A percentile compares a stretch with the other conserved stretches of the same genome.
Conservation (phyloP, 1,140 invertebrate genomes). For the Brachionus paranguensis region DNA sequence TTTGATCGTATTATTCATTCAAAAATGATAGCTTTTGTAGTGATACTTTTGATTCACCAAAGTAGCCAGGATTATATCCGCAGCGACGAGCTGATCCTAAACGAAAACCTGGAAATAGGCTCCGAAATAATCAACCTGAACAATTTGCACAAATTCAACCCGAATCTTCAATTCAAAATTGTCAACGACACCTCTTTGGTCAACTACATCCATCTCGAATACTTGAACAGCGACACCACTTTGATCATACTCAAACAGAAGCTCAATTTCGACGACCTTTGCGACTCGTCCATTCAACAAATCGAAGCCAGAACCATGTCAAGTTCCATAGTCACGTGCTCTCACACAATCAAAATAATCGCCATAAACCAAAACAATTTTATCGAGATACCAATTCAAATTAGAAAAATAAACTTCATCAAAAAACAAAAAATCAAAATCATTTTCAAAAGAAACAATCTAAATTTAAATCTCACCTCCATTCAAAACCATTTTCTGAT, state of each 20-base stretch:
- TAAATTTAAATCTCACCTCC: background rate
- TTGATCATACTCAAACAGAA: background rate
- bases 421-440: background rate
- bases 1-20: background rate
- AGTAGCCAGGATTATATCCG: background rate
- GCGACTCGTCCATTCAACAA: background rate
- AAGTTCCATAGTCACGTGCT: background rate
- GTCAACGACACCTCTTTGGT: constrained; percentile 5
- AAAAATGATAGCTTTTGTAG: background rate
- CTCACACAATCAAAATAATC: constrained; percentile 22
- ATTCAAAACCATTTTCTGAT: background rate
- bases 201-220: constrained; percentile 9
- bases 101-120: constrained; percentile 11
- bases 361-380: constrained; percentile 22
- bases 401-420: constrained; percentile 30
- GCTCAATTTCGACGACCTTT: background rate
- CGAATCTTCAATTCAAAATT: constrained; percentile 1
- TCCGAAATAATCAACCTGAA: constrained; percentile 27
- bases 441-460: background rate
- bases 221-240: background rate
- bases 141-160: background rate
- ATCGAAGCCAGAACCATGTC: background rate
- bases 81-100: background rate
- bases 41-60: background rate
- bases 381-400: constrained; percentile 29